Evolutionary conservation across 2,888 invertebrate genomes (phyloP), one percentile per base, ranked within the genome.

Genomic region (Catotricha subobsoleta): DNA sequence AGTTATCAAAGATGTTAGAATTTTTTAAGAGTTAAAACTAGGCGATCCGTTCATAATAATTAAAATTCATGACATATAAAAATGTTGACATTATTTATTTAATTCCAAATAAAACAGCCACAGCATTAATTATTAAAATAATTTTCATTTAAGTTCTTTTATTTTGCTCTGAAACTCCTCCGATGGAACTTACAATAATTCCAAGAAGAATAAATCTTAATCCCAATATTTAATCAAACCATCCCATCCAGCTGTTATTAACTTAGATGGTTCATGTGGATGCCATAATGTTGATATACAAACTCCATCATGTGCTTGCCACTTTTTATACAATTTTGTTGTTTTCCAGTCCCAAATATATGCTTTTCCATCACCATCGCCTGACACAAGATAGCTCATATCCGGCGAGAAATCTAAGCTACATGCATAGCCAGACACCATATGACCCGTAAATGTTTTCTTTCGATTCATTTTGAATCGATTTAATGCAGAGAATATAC

Each of bases 301-400:
- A 13, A 97, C 95, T 45, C 88, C 88, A 50, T 98, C 95, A 59
- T 99, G 98, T 0, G 98, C 98, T 62, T 97, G 95, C 88, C 98
- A 97, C 59, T 94, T 95, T 61, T 88, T 92, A 64, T 88, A 92
- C 46, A 98, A 68, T 65, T 95, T 94, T 47, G 97, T 97, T 0
- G 95, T 92, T 60, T 97, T 97, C 97, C 97, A 99, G 58, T 98
- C 97, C 98, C 98, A 99, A 34, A 98, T 78, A 62, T 91, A 97
- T 53, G 92, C 80, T 64, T 95, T 95, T 9, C 98, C 98, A 66
- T 98, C 98, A 0, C 97, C 97, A 63, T 99, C 98, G 2, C 98
- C 98, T 0, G 94, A 95, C 40, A 92, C 81, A 30, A 99, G 67
- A 59, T 97, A 97, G 54, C 94, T 88, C 94, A 98, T 95, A 58